A percentile compares a stretch with the other conserved stretches of the same genome.
These are phyloP conservation scores for Pandemis cinnamomeana DNA, from an alignment of 2,888 invertebrate genomes.

Conservation along the genomic window DNA sequence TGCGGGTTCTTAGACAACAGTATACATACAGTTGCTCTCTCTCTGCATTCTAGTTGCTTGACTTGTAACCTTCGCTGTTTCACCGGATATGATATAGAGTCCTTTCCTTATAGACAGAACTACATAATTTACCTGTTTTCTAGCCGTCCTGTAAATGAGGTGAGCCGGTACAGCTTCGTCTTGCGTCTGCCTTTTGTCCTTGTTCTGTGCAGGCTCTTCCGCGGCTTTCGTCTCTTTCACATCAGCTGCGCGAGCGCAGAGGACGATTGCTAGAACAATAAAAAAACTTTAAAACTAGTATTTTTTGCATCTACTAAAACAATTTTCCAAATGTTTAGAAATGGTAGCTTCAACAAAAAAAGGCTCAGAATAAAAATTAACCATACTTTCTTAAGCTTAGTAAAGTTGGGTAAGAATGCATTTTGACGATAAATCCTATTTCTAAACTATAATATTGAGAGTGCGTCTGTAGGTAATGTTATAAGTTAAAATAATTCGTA, in stretches of 20 bases:
- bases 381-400: too few relatives aligned
- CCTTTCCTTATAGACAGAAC: slow-evolving; percentile 9
- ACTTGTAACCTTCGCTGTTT: slow-evolving; percentile 9
- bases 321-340: too few relatives aligned
- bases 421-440: too few relatives aligned
- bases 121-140: slow-evolving; percentile 67
- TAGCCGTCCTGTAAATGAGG: slow-evolving; percentile 66
- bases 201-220: slow-evolving; percentile 53
- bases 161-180: slow-evolving; percentile 60
- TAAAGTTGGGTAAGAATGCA: too few relatives aligned
- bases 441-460: too few relatives aligned
- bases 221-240: slow-evolving; percentile 59
- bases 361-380: too few relatives aligned
- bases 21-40: background rate
- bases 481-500: too few relatives aligned
- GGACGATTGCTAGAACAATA: slow-evolving; percentile 69
- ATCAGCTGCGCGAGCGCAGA: slow-evolving; percentile 70
- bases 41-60: background rate
- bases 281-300: background rate
- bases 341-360: too few relatives aligned
- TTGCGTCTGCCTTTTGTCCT: slow-evolving; percentile 74
- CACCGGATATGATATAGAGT: slow-evolving; percentile 32
- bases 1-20: too few relatives aligned
- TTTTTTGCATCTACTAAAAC: background rate
- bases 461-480: too few relatives aligned